A percentile compares a stretch with the other conserved stretches of the same genome.
Conservation (phyloP, 1,140 invertebrate species). For the Melipona quadrifasciata region DNA sequence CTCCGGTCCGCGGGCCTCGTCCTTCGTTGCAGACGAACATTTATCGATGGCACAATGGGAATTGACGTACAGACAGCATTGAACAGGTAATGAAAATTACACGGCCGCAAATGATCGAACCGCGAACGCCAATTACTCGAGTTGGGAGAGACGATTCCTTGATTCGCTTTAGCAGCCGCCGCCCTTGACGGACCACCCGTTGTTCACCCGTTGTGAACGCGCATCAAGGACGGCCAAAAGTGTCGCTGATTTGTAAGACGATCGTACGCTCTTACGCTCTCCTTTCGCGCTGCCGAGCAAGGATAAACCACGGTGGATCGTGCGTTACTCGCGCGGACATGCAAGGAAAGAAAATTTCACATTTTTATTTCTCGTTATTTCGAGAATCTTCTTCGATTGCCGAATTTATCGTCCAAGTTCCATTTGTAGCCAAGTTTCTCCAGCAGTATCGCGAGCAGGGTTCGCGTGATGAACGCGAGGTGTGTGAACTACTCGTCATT, state of each 20-base stretch:
- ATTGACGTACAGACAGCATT: constrained; percentile 1
- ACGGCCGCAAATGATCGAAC: constrained; percentile 38
- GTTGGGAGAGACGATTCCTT: constrained; percentile 55
- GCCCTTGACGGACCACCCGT: constrained; percentile 73
- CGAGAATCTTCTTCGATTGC: too few species aligned
- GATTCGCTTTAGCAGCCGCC: constrained; percentile 70
- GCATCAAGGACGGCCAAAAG: constrained; percentile 62
- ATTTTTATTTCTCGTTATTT: too few species aligned
- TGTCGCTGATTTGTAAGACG: constrained; percentile 31
- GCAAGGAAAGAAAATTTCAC: too few species aligned
- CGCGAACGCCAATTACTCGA: constrained; percentile 30
- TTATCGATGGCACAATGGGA: background rate
- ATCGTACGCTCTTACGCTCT: constrained; percentile 10
- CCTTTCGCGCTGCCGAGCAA: background rate
- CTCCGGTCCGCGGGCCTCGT: background rate
- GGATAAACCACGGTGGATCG: too few species aligned
- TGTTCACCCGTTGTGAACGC: constrained; percentile 69
- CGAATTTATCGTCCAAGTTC: too few species aligned
- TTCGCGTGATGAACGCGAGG: background rate
- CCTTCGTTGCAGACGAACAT: background rate
- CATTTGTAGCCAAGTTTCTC: too few species aligned
- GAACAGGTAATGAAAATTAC: constrained; percentile 33
- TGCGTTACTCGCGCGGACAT: too few species aligned
- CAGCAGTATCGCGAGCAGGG: background rate
- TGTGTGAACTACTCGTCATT: constrained; percentile 23